These are phyloP conservation scores for Equus quagga DNA, from an alignment of 2,113 vertebrate species.

Conservation along the genomic window DNA sequence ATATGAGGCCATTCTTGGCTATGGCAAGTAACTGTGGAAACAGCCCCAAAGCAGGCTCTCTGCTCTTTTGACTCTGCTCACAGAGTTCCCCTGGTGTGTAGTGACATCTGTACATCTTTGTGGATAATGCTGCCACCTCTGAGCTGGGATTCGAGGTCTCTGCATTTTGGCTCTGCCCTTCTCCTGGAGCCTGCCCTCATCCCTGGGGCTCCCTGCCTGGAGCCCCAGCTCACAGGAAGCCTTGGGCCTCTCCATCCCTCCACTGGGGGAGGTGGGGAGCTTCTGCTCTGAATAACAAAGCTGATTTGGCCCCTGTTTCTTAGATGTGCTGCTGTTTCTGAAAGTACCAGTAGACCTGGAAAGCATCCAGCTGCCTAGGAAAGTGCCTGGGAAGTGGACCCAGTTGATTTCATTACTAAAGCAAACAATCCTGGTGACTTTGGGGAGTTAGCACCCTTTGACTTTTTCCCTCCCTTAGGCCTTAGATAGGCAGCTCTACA, in stretches of 20 bases:
- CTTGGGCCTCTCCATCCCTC: background rate
- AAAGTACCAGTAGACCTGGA: background rate
- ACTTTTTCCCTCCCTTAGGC: background rate
- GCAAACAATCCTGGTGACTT: slow-evolving; percentile 28
- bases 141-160: background rate
- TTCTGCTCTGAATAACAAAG: background rate
- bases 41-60: background rate
- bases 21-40: background rate
- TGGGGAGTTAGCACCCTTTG: background rate
- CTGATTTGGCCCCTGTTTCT: background rate
- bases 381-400: background rate
- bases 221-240: background rate
- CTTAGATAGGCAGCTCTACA: background rate
- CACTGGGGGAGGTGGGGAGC: background rate
- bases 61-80: background rate
- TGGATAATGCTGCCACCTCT: background rate
- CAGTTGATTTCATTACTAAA: slow-evolving; percentile 26
- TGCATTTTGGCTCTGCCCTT: background rate
- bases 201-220: background rate
- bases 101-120: background rate
- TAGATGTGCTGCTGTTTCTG: background rate
- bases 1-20: background rate
- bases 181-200: background rate
- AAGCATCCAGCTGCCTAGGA: background rate
- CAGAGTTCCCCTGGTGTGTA: background rate